Base-by-base conservation (phyloP, 2,113 vertebrate species). In the Eonycteris spelaea region DNA sequence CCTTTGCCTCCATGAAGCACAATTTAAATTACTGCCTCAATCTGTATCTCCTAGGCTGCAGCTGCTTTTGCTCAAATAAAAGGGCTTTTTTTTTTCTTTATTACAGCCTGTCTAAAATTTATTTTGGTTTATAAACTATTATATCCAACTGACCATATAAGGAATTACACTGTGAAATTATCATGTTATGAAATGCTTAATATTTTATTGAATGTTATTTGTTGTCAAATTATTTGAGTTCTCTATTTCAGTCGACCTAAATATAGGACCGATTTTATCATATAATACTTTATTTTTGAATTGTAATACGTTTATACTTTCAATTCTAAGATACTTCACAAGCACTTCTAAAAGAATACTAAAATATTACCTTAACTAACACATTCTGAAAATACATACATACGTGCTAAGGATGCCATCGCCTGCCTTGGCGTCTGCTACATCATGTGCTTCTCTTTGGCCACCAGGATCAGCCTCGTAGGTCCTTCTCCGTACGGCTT, bases 371-470 rank as follows among this genome's bases (percentile, higher is more conserved):
- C 78, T 87, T 88, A 85, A 85, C 7, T 68, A 24, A 43, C 88
- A 38, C 28, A 8, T 5, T 57, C 18, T 53, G 8, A 77, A 82
- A 75, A 51, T 13, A 43, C 6, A 43, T 19, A 18, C 45, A n/a
- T 33, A 8, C 33, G 8, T 45, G 15, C 0, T 9, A n/a, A 65
- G 19, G 19, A 38, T 38, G 2, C 19, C 15, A 5, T 6, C 0
- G 65, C 71, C 21, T 59, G 0, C 30, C 21, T 80, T 35, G 59
- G 1, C 51, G 33, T 28, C 12, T 6, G 21, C 15, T 57, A 22
- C 18, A 22, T 26, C 51, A 51, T 16, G 1, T 75, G 26, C 28
- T 70, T n/a, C 16, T 70, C 51, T 51, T 51, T 65, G 48, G 1
- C 33, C 55, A 16, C 43, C 12, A 38, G 5, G 71, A 10, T 33